phyloP scores from a whole-genome alignment of 2,797 vertebrate genomes.

The Cyclura pinguis region DNA sequence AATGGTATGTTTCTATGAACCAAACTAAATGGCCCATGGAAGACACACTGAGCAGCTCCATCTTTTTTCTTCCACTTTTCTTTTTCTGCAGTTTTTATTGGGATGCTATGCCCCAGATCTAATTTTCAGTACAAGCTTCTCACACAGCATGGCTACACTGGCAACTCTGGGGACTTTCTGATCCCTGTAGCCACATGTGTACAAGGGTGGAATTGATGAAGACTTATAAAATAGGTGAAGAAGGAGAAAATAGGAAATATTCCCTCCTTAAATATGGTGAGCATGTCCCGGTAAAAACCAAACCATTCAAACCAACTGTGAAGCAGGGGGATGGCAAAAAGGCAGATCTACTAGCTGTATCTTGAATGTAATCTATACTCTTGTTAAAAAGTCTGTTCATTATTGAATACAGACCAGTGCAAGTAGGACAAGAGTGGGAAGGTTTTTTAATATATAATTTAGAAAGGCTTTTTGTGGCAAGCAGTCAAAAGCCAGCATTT shows the following conservation, averaged over 20 bases:
- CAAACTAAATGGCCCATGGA: background rate
- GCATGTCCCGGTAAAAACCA: background rate
- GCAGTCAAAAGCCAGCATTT: constrained; percentile 21
- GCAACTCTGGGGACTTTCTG: too few relatives aligned
- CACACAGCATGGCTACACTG: too few relatives aligned
- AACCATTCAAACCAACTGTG: background rate
- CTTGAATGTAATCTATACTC: background rate
- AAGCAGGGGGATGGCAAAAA: background rate
- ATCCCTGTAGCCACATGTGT: too few relatives aligned
- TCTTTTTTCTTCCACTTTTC: background rate
- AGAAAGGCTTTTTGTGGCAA: background rate
- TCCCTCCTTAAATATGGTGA: too few relatives aligned
- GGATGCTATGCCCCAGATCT: too few relatives aligned
- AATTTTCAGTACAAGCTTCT: too few relatives aligned
- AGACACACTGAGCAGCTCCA: background rate
- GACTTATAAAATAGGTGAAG: too few relatives aligned
- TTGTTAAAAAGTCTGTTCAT: background rate
- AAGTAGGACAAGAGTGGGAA: background rate
- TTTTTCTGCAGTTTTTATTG: too few relatives aligned
- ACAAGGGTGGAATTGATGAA: too few relatives aligned
- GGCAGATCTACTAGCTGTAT: background rate
- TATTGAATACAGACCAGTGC: background rate
- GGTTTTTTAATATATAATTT: background rate
- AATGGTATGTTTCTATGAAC: background rate
- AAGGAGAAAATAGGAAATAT: too few relatives aligned